Percentiles rank a stretch among this genome's conserved stretches.
These are phyloP conservation scores for Crypturellus tataupa DNA, from an alignment of 2,797 vertebrate species.

Conservation along the genomic window DNA sequence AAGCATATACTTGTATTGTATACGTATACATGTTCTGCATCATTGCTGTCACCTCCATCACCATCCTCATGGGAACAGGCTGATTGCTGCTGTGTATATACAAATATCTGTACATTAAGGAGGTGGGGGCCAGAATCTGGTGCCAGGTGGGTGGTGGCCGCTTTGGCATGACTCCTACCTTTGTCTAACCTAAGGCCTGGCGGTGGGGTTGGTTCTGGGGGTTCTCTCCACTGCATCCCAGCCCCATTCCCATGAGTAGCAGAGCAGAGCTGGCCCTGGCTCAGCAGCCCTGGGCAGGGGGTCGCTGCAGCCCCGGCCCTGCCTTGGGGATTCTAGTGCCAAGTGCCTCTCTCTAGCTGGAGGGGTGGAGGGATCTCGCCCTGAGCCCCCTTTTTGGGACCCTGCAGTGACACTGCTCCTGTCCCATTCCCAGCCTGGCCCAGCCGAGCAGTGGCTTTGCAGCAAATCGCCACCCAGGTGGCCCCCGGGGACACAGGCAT, in stretches of 20 bases:
- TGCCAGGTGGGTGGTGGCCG: background rate
- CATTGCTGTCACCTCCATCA: slow-evolving; percentile 75
- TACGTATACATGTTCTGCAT: slow-evolving; percentile 78
- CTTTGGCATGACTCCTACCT: slow-evolving; percentile 19
- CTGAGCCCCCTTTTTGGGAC: background rate
- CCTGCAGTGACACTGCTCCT: rapidly evolving
- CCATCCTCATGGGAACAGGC: slow-evolving; percentile 65
- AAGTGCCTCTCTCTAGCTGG: background rate
- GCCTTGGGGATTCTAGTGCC: background rate
- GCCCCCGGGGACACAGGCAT: background rate
- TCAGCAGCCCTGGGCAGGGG: background rate
- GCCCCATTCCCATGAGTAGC: background rate
- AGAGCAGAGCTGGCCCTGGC: background rate
- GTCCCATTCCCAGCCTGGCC: background rate
- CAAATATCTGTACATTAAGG: background rate
- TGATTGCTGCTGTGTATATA: slow-evolving; percentile 17
- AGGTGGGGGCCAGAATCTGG: background rate
- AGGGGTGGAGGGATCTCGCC: background rate
- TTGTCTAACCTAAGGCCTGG: rapidly evolving
- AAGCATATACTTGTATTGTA: slow-evolving; percentile 81
- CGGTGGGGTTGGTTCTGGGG: background rate
- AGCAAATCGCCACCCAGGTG: background rate
- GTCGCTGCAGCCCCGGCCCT: background rate
- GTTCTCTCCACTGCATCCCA: background rate
- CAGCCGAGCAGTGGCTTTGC: background rate